A percentile compares a stretch with the other conserved stretches of the same genome.
These are phyloP conservation scores for Cavia aperea DNA, from an alignment of 2,113 vertebrate species.

Conservation along the genomic window DNA sequence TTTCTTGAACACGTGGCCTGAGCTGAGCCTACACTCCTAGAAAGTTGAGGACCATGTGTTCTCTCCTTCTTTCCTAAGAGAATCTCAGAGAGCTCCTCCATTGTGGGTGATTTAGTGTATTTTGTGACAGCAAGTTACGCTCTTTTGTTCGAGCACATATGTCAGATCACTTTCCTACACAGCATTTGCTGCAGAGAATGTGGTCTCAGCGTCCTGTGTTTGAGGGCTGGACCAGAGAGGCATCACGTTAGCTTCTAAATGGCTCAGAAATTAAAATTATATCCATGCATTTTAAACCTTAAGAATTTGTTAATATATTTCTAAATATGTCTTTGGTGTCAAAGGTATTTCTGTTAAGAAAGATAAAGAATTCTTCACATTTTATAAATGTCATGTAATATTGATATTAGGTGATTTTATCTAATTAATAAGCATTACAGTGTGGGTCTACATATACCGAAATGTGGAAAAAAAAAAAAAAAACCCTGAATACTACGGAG, in stretches of 20 bases:
- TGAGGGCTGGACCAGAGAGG: background rate
- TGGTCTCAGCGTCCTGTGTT: background rate
- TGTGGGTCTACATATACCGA: background rate
- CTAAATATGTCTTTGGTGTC: background rate
- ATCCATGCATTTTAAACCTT: background rate
- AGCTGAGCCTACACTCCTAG: background rate
- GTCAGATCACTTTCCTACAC: background rate
- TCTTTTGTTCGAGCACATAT: conserved; percentile 8
- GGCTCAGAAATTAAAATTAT: background rate
- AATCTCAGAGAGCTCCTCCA: background rate
- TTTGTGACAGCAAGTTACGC: background rate
- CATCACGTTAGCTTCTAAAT: background rate
- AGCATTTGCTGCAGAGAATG: background rate
- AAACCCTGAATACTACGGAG: background rate
- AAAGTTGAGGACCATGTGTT: background rate
- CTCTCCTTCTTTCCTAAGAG: background rate
- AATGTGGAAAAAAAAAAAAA: background rate
- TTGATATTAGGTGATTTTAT: background rate
- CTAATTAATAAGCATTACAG: background rate
- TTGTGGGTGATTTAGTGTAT: conserved; percentile 3
- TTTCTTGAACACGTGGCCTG: background rate
- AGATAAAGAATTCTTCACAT: background rate
- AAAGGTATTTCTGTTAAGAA: background rate
- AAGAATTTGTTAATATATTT: background rate
- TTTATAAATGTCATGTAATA: background rate